Evolutionary conservation across 1,140 invertebrate genomes (phyloP).

Genomic region (Drosophila sp.): DNA sequence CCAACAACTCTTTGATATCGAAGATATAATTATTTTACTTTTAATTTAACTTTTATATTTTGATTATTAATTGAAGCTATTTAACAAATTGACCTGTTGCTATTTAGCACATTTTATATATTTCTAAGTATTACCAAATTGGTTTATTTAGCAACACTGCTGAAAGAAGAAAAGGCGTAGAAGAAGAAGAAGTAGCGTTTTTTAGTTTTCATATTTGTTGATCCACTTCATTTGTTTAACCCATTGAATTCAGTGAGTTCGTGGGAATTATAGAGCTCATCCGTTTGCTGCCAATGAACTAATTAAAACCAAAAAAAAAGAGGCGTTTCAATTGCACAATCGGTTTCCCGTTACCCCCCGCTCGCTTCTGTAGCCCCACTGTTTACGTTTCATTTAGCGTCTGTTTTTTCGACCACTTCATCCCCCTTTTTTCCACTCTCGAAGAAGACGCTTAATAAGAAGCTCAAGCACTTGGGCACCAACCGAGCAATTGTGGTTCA

Average conservation of each 20-base stretch:
- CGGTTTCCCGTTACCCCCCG: neutral
- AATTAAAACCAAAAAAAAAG: constrained; percentile 61
- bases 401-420: constrained; percentile 18
- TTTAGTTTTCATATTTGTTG: constrained; percentile 56
- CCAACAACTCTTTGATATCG: too few relatives aligned
- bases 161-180: neutral
- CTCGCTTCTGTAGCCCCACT: neutral
- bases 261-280: constrained; percentile 72
- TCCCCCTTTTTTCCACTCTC: constrained; percentile 1
- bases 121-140: too few relatives aligned
- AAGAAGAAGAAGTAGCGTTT: neutral
- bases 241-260: constrained; percentile 50
- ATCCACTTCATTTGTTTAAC: constrained; percentile 80
- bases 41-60: too few relatives aligned
- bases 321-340: constrained; percentile 58
- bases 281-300: constrained; percentile 70
- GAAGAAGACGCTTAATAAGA: constrained; percentile 34
- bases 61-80: too few relatives aligned
- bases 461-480: constrained; percentile 39
- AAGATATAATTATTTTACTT: too few relatives aligned
- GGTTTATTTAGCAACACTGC: too few relatives aligned
- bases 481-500: constrained; percentile 28
- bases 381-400: constrained; percentile 32
- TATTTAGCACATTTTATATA: too few relatives aligned
- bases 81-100: too few relatives aligned